Base-by-base conservation (phyloP, 1,140 invertebrate species). In the Neodiprion pinetum region DNA sequence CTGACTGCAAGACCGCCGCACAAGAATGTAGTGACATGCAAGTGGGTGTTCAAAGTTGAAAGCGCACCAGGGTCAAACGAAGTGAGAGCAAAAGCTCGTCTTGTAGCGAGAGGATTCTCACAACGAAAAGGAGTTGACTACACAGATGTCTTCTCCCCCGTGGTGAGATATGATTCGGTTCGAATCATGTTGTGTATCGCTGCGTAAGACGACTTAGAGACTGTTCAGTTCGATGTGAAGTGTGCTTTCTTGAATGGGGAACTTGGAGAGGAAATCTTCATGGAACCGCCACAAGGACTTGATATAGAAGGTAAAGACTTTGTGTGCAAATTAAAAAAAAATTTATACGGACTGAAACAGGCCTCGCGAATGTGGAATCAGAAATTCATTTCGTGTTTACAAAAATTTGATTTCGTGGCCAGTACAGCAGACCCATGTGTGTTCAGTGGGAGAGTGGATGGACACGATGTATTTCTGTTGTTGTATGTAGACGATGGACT, bases 291-390 rank as follows among this genome's bases (percentile, higher is more conserved):
- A 49, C 72, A 82, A 76, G 83, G 84, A 7, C 85, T 82, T 69
- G 74, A 78, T 21, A 74, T 73, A 61, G 73, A 77, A 70, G 66
- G 70, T 10, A 73, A 28, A 50, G 11, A 65, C 61, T 75, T 70
- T 76, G 77, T 79, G 70, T 84, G 75, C 12, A 77, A 72, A 50
- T 49, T 88, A 9, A 81, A 80, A 49, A 86, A 84, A 76, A 80
- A 80, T 9, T 40, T 89, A 8, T 88, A 88, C 78, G 86, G 83
- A 3, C 71, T 89, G 10, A 85, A 87, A 73, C 87, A 90, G 72
- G 80, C 84, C 12, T 81, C 83, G 17, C 72, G 82, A 50, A 76
- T 73, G 8, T 89, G 86, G 86, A 83, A 87, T 75, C 74, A 82
- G 21, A 75, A 70, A 72, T 76, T 79, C 12, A 71, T 81, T 73